phyloP scores from a whole-genome alignment of 1,140 invertebrate species.

The Maconellicoccus hirsutus region DNA sequence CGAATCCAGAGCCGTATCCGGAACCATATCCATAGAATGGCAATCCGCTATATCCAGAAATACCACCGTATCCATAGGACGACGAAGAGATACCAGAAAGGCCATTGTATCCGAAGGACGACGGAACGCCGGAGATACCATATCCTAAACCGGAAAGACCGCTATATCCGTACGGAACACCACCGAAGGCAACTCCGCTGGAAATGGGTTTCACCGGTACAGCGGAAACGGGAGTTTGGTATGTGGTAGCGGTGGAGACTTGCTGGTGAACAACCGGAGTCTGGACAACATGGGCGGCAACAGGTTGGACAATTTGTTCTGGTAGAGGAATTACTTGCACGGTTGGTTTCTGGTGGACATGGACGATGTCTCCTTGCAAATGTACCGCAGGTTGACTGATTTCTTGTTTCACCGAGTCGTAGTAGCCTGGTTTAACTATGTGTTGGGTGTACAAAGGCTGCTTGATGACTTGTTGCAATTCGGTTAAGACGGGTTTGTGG shows the following conservation, averaged over 20 bases:
- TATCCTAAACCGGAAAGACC: no score
- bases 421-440: slow-evolving; percentile 20
- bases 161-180: no score
- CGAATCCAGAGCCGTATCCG: background rate
- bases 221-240: background rate
- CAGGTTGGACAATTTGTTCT: slow-evolving; percentile 20
- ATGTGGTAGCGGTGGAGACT: background rate
- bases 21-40: background rate
- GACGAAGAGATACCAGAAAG: no score
- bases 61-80: no score
- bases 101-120: no score
- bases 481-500: slow-evolving; percentile 21
- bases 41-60: no score
- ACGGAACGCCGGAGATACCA: background rate
- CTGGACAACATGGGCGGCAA: background rate
- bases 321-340: slow-evolving; percentile 6
- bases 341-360: background rate
- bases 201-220: background rate
- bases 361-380: background rate
- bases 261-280: slow-evolving; percentile 20
- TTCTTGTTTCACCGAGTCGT: slow-evolving; percentile 22
- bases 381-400: slow-evolving; percentile 5
- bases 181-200: background rate
- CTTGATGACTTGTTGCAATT: slow-evolving; percentile 24
- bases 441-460: slow-evolving; percentile 23